These are phyloP conservation scores for Herminia tarsipennalis DNA, from an alignment of 2,888 invertebrate genomes.

Conservation along the genomic window DNA sequence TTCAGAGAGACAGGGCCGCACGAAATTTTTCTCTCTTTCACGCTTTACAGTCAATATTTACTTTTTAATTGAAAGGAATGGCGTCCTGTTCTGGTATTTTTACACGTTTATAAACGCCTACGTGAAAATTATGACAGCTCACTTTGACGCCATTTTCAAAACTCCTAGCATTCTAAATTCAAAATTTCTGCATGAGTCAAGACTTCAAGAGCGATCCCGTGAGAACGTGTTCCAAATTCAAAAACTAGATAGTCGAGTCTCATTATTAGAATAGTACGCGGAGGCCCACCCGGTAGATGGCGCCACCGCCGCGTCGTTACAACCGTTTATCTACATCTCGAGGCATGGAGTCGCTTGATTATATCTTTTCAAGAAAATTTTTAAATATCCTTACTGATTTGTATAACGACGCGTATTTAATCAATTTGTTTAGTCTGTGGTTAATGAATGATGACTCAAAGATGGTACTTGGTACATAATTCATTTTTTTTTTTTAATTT, in stretches of 20 bases:
- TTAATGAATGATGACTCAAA: background rate
- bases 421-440: constrained; percentile 6
- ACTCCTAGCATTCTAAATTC: no score
- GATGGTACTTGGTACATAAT: background rate
- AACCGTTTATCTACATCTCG: constrained; percentile 59
- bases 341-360: constrained; percentile 50
- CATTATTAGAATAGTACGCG: constrained; percentile 31
- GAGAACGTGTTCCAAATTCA: constrained; percentile 25
- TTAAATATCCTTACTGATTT: constrained; percentile 12
- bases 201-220: constrained; percentile 1
- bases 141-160: no score
- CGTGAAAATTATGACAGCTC: no score
- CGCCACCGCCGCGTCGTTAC: constrained; percentile 61
- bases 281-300: constrained; percentile 54
- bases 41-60: no score
- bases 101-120: no score
- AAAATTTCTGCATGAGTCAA: no score
- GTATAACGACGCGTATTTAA: no score
- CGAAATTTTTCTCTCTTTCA: no score
- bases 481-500: background rate
- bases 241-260: constrained; percentile 33
- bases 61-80: no score
- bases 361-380: constrained; percentile 15
- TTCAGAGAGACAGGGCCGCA: no score
- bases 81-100: no score